Evolutionary conservation across 2,113 vertebrate species (phyloP).

Genomic region (Oryzias melastigma): DNA sequence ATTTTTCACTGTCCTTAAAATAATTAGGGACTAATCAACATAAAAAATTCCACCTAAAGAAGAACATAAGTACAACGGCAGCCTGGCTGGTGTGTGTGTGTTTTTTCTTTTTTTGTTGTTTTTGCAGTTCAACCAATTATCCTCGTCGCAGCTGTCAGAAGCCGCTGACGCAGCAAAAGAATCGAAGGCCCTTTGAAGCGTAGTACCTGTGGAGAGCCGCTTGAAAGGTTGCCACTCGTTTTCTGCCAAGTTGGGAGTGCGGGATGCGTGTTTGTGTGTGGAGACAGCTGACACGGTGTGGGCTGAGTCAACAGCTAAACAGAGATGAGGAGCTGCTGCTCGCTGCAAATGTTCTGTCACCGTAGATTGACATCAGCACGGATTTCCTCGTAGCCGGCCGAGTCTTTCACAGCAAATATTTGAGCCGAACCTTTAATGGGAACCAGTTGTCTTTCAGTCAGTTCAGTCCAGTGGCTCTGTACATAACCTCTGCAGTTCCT

Average conservation of each 20-base stretch:
- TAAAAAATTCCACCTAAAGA: constrained; percentile 4
- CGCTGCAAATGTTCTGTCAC: constrained; percentile 42
- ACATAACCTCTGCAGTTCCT: background rate
- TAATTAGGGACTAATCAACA: constrained; percentile 36
- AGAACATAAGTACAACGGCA: background rate
- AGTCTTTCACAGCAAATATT: constrained; percentile 22
- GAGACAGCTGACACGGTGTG: constrained; percentile 50
- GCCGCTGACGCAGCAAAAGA: constrained; percentile 66
- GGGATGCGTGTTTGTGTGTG: constrained; percentile 11
- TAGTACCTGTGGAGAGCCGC: constrained; percentile 64
- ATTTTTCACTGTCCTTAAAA: too few relatives aligned
- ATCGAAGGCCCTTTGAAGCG: constrained; percentile 67
- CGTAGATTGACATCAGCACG: constrained; percentile 30
- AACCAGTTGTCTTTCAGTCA: constrained; percentile 15
- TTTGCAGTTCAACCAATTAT: constrained; percentile 66
- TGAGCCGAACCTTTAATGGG: background rate
- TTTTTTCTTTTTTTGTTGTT: constrained; percentile 52
- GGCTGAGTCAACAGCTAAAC: constrained; percentile 65
- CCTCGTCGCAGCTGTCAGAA: constrained; percentile 58
- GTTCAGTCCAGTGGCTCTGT: background rate
- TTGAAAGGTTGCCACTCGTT: constrained; percentile 62
- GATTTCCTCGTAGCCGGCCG: constrained; percentile 18
- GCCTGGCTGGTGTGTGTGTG: constrained; percentile 18
- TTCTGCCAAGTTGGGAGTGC: constrained; percentile 44
- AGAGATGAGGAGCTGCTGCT: constrained; percentile 46